Evolutionary conservation across 2,113 vertebrate genomes (phyloP).

Genomic region (Solea solea): DNA sequence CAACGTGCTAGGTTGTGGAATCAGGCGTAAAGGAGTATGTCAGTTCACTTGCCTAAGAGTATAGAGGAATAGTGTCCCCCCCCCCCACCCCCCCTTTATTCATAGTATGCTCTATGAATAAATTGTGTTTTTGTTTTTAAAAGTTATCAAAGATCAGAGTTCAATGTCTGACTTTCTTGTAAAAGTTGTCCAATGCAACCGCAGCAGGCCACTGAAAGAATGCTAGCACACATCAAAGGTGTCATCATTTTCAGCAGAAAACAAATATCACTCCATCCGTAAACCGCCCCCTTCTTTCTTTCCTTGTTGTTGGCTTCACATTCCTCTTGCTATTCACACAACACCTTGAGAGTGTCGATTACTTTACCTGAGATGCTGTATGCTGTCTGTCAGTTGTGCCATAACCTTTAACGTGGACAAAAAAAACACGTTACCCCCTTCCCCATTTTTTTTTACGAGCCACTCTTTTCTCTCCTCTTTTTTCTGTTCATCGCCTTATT

Average conservation of each 20-base stretch:
- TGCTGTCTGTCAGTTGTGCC: neutral
- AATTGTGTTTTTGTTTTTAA: neutral
- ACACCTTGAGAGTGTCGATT: neutral
- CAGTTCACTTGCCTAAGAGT: neutral
- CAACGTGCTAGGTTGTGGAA: slow-evolving; percentile 23
- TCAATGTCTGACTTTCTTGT: neutral
- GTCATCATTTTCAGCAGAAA: neutral
- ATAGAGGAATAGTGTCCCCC: neutral
- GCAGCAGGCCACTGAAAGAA: neutral
- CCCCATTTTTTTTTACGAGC: neutral
- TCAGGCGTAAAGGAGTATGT: slow-evolving; percentile 13
- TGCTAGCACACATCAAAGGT: neutral
- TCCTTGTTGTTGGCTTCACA: neutral
- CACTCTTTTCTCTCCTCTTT: neutral
- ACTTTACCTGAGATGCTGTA: neutral
- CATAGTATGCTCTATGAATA: slow-evolving; percentile 2
- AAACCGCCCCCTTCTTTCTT: neutral
- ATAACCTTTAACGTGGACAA: neutral
- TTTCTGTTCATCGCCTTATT: neutral
- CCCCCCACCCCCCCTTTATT: too few species aligned
- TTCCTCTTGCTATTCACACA: neutral
- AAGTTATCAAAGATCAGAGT: neutral
- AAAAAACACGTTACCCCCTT: neutral
- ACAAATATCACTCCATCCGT: slow-evolving; percentile 9
- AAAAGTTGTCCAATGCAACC: neutral